Percentiles rank a stretch among this genome's conserved stretches.
Evolutionary conservation across 2,888 invertebrate species (phyloP).

Genomic region (Adineta ricciae): DNA sequence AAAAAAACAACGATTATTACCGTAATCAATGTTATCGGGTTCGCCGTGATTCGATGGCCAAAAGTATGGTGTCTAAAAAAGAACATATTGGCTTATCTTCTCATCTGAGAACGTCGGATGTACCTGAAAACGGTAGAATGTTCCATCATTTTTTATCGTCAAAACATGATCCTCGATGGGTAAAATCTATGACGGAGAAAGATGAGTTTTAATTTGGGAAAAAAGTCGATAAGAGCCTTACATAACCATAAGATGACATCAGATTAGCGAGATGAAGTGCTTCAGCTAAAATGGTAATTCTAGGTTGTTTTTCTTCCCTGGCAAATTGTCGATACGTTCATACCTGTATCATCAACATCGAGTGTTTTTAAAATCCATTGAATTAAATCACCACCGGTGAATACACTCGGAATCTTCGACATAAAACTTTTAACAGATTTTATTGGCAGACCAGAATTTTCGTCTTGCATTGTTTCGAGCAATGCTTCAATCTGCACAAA

Average conservation of each 20-base stretch:
- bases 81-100: background rate
- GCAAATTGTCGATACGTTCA: slow-evolving; percentile 59
- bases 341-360: slow-evolving; percentile 66
- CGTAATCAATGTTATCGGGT: slow-evolving; percentile 97
- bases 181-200: slow-evolving; percentile 56
- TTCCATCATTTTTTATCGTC: slow-evolving; percentile 90
- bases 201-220: background rate
- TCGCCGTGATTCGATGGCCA: slow-evolving; percentile 94
- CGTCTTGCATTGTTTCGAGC: slow-evolving; percentile 33
- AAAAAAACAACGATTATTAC: slow-evolving; percentile 43
- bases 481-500: slow-evolving; percentile 22
- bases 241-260: slow-evolving; percentile 89
- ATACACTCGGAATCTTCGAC: slow-evolving; percentile 94
- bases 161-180: slow-evolving; percentile 96
- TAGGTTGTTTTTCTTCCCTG: too few relatives aligned
- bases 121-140: slow-evolving; percentile 75
- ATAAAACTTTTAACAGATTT: slow-evolving; percentile 95
- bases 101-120: background rate
- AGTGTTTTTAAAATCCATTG: slow-evolving; percentile 85
- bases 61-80: slow-evolving; percentile 84
- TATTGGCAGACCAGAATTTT: slow-evolving; percentile 70
- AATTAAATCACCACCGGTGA: slow-evolving; percentile 77
- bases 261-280: slow-evolving; percentile 86
- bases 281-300: slow-evolving; percentile 61
- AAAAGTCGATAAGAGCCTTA: slow-evolving; percentile 46